Conservation (phyloP, 2,888 invertebrate genomes). For the Ctena decussata region DNA sequence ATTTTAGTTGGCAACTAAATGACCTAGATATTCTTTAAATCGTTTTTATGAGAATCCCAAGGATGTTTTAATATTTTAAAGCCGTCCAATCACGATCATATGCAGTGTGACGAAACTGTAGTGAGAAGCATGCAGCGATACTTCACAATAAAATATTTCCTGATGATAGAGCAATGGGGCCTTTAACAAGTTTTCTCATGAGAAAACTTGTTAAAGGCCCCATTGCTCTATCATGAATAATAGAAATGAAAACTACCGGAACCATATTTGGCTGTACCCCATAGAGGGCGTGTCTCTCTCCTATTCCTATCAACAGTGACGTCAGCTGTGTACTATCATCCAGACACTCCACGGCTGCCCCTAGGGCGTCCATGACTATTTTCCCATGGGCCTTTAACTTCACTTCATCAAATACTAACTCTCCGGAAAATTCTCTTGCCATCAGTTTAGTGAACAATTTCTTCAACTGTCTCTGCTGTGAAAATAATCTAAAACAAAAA, state of each 20-base stretch:
- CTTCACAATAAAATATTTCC: too few species aligned
- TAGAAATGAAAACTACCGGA: conserved; percentile 55
- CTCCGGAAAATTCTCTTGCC: conserved; percentile 57
- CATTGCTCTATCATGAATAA: too few species aligned
- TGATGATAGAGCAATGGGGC: too few species aligned
- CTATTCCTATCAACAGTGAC: conserved; percentile 74
- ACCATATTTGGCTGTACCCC: conserved; percentile 78
- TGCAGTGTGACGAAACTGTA: too few species aligned
- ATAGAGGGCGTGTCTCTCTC: conserved; percentile 78
- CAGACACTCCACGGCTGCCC: conserved; percentile 82
- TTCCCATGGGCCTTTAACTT: conserved; percentile 77
- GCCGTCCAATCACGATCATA: too few species aligned
- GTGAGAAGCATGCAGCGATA: too few species aligned
- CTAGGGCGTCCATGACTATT: conserved; percentile 83
- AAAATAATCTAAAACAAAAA: conserved; percentile 74
- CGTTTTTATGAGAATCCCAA: too few species aligned
- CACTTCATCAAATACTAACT: conserved; percentile 72
- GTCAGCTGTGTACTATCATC: conserved; percentile 78
- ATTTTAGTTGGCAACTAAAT: too few species aligned
- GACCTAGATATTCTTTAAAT: too few species aligned
- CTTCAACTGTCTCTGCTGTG: conserved; percentile 76
- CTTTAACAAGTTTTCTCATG: too few species aligned
- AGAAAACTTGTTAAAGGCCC: too few species aligned
- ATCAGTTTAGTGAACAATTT: conserved; percentile 73
- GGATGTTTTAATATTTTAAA: too few species aligned